A percentile compares a stretch with the other conserved stretches of the same genome.
Conservation (phyloP, 2,888 invertebrate genomes). For the Branchellion lobata region DNA sequence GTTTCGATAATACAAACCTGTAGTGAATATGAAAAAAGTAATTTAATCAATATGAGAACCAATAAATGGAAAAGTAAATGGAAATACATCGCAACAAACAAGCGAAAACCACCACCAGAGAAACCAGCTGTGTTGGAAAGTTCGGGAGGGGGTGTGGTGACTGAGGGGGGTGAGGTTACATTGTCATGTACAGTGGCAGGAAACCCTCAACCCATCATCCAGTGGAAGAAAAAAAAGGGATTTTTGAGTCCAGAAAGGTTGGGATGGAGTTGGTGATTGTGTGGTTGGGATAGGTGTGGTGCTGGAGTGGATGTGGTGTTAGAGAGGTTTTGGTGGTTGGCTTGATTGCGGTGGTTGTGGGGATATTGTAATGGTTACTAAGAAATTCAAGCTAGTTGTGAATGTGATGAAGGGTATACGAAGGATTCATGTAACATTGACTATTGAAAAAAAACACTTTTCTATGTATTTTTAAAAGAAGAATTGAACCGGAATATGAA, state of each 20-base stretch:
- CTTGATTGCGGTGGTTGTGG: neutral
- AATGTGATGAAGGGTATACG: no score
- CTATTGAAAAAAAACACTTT: no score
- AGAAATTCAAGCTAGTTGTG: no score
- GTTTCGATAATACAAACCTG: no score
- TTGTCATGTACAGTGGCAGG: conserved; percentile 51
- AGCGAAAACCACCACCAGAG: neutral
- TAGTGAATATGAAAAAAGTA: no score
- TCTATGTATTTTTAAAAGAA: no score
- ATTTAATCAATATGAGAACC: no score
- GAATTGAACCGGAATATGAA: neutral
- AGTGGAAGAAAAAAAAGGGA: conserved; percentile 51
- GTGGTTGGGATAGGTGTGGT: no score
- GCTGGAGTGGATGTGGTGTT: neutral
- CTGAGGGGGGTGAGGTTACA: conserved; percentile 10
- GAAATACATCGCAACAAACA: neutral
- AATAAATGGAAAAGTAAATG: no score
- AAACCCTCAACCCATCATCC: conserved; percentile 52
- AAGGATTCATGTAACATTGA: no score
- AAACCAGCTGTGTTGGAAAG: conserved; percentile 26
- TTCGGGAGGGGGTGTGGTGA: neutral
- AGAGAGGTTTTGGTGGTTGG: neutral
- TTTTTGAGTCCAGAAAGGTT: conserved; percentile 56
- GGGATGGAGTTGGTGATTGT: neutral
- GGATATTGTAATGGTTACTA: no score